A percentile compares a stretch with the other conserved stretches of the same genome.
phyloP scores from a whole-genome alignment of 2,888 invertebrate genomes.

The Metopia argyrocephala region DNA sequence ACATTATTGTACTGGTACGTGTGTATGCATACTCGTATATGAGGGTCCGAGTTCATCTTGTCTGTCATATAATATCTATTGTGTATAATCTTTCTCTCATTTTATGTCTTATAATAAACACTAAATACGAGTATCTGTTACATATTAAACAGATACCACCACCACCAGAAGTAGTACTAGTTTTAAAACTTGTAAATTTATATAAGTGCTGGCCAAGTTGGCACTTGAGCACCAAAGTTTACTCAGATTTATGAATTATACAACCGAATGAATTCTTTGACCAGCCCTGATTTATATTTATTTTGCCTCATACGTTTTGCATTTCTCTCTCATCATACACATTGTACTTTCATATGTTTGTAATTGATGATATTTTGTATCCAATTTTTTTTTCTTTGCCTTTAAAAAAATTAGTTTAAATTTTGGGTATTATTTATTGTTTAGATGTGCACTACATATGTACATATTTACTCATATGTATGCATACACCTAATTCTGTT shows the following conservation, averaged over 20 bases:
- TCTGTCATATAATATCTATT: constrained; percentile 10
- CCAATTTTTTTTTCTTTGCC: background rate
- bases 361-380: background rate
- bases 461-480: no score
- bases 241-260: no score
- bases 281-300: no score
- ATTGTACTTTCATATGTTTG: background rate
- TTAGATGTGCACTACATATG: no score
- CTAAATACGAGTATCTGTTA: background rate
- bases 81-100: background rate
- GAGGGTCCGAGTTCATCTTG: constrained; percentile 22
- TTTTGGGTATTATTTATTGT: constrained; percentile 2
- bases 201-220: no score
- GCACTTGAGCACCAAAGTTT: no score
- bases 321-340: background rate
- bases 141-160: background rate
- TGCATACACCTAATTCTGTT: no score
- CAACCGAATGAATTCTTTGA: no score
- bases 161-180: no score
- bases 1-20: no score
- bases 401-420: constrained; percentile 18
- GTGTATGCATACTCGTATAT: background rate
- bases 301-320: background rate
- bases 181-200: no score
- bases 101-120: background rate